Conservation (phyloP, 2,888 invertebrate species). For the Himalopsyche japonica region DNA sequence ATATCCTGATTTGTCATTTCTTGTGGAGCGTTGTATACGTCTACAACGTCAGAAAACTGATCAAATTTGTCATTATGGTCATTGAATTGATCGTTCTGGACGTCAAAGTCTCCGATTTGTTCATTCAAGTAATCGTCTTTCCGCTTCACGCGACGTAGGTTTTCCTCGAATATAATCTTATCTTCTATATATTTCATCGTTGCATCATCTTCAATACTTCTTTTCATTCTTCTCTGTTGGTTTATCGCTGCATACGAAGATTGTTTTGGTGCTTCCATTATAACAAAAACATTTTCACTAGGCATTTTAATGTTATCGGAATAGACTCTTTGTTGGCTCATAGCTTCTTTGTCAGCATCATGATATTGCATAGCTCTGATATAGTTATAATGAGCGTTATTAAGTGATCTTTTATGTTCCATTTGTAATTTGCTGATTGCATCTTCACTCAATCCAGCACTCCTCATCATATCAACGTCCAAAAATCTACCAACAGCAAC, state of each 20-base stretch:
- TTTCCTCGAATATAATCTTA: background rate
- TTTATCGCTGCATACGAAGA: background rate
- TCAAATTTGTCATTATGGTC: conserved; percentile 36
- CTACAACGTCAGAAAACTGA: conserved; percentile 32
- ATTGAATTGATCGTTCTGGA: conserved; percentile 28
- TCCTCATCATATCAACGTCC: conserved; percentile 66
- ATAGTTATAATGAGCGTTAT: conserved; percentile 49
- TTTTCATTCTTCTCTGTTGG: conserved; percentile 45
- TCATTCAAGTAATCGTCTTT: conserved; percentile 24
- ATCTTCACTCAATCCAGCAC: conserved; percentile 51
- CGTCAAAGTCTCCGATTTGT: conserved; percentile 15
- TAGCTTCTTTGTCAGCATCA: conserved; percentile 50
- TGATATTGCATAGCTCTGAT: conserved; percentile 41
- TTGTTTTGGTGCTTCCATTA: conserved; percentile 50
- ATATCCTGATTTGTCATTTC: conserved; percentile 28
- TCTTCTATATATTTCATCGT: conserved; percentile 37
- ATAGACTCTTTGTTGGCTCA: conserved; percentile 53
- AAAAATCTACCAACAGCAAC: conserved; percentile 76
- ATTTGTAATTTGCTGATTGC: conserved; percentile 54
- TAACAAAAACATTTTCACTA: conserved; percentile 59
- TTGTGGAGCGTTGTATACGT: conserved; percentile 34
- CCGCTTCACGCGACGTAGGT: background rate
- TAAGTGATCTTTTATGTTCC: conserved; percentile 62
- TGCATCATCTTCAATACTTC: conserved; percentile 43
- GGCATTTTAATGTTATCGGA: conserved; percentile 61